Evolutionary conservation across 2,888 invertebrate species (phyloP), one percentile per base, ranked within the genome.

Genomic region (Melikaiella ostensackeni): DNA sequence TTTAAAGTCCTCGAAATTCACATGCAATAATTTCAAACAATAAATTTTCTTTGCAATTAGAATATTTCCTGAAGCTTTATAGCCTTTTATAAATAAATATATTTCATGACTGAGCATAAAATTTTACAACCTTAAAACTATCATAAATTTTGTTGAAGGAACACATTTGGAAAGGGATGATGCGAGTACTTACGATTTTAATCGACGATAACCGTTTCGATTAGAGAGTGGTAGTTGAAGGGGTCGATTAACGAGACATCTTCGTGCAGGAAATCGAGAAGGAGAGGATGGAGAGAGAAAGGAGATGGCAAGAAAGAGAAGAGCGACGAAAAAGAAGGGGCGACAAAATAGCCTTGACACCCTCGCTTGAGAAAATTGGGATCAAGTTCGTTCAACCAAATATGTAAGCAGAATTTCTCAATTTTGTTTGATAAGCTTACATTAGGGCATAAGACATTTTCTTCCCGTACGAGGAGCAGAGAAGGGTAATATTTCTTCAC

Each of bases 311-410:
- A 21, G 61, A 42, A 38, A 38, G 61, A 11, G 42, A 42, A 13
- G 74, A 61, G 30, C 50, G n/a, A 35, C 16, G 61, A 61, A 70
- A n/a, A 27, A 50, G 50, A 70, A 70, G 70, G 50, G 50, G 70
- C 50, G 30, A 70, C n/a, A 42, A n/a, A 70, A 70, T 70, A 50
- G 30, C 27, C 33, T 50, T 30, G 50, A 70, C 70, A 70, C 75
- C 75, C 8, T 81, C 83, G 19, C 75, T 82, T 59, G 81, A 80
- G 66, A 78, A 76, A 75, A 74, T 84, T 33, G 83, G 80, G 70
- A 81, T 84, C 27, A 77, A 75, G 57, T 59, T 80, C 74, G 78
- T 79, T 30, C 80, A 78, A 46, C 82, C 81, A 30, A 79, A 83
- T 63, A 62, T 50, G 83, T 83, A 77, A 84, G 79, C 50, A 24